Evolutionary conservation across 2,797 vertebrate species (phyloP).

Genomic region (Setipinna tenuifilis): DNA sequence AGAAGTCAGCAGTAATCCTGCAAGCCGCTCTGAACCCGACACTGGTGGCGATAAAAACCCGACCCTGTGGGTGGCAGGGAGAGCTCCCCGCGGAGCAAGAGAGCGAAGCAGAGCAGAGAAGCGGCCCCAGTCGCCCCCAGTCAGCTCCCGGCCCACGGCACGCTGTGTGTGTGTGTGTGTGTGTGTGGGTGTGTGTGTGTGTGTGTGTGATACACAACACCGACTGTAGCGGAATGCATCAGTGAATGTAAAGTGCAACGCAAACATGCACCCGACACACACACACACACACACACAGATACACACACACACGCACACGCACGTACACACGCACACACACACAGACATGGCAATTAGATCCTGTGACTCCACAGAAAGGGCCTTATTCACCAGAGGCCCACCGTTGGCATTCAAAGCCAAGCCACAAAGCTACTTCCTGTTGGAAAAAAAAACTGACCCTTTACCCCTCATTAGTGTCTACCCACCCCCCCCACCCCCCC

Average conservation of each 20-base stretch:
- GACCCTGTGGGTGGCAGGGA: not conserved
- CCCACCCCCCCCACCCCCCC: not conserved
- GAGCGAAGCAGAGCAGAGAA: not conserved
- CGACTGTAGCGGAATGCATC: not conserved
- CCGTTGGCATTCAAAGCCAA: not conserved
- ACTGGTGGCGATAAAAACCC: not conserved
- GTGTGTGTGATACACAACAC: conserved; percentile 6
- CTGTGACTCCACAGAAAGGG: conserved; percentile 13
- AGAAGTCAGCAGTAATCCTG: not conserved
- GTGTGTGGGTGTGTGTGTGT: no score
- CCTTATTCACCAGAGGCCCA: not conserved
- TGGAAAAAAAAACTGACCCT: conserved; percentile 9
- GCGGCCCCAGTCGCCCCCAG: not conserved
- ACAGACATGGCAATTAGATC: not conserved
- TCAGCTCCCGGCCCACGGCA: no score
- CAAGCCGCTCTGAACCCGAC: not conserved
- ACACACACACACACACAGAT: not conserved
- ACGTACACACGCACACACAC: no score
- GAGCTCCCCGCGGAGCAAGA: not conserved
- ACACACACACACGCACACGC: no score
- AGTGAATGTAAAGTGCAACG: not conserved
- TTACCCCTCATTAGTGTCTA: conserved; percentile 3
- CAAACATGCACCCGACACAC: not conserved
- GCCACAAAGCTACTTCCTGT: conserved; percentile 6
- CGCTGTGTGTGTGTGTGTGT: no score